These are phyloP conservation scores for Hylaea fasciaria DNA, from an alignment of 2,888 invertebrate species.

Conservation along the genomic window DNA sequence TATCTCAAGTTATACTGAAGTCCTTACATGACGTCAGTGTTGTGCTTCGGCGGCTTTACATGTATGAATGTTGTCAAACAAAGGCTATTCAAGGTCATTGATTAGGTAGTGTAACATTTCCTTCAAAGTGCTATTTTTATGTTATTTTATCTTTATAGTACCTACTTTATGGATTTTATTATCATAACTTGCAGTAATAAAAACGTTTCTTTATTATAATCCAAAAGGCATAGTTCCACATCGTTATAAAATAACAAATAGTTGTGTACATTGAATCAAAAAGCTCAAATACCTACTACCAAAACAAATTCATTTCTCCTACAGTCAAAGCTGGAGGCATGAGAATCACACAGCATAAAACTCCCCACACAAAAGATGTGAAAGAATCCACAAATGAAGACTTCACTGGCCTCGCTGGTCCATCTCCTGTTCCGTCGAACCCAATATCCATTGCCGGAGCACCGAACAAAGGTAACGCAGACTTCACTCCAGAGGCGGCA, in stretches of 20 bases:
- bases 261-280: too few relatives aligned
- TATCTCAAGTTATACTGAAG: constrained; percentile 14
- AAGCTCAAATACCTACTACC: too few relatives aligned
- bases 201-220: too few relatives aligned
- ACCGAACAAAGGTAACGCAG: constrained; percentile 90
- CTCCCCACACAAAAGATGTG: constrained; percentile 86
- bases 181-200: too few relatives aligned
- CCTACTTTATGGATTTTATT: too few relatives aligned
- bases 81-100: constrained; percentile 58
- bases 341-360: constrained; percentile 95
- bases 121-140: not conserved
- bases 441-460: constrained; percentile 91
- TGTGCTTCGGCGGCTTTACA: constrained; percentile 30
- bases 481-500: constrained; percentile 95
- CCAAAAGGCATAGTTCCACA: too few relatives aligned
- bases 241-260: too few relatives aligned
- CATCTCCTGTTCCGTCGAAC: constrained; percentile 90
- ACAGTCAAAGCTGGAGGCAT: constrained; percentile 96
- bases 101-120: not conserved
- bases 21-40: constrained; percentile 46
- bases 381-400: constrained; percentile 88
- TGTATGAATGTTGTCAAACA: constrained; percentile 59
- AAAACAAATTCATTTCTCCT: not conserved
- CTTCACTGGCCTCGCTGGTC: constrained; percentile 89
- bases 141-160: too few relatives aligned